Conservation (phyloP, 2,888 invertebrate species). For the Invenusta paracnida region DNA sequence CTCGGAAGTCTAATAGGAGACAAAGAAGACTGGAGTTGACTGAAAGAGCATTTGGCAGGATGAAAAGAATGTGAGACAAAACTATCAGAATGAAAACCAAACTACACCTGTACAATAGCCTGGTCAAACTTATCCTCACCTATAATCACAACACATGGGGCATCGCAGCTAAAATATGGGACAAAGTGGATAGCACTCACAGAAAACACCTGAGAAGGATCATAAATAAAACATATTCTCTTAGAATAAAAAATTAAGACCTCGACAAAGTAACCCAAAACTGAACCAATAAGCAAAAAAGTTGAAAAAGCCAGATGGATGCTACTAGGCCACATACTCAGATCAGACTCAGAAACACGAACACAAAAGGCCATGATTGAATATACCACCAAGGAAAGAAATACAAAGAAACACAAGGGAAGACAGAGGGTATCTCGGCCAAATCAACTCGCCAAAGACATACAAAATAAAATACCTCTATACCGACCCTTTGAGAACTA, state of each 20-base stretch:
- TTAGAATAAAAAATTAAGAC: not conserved
- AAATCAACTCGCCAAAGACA: not conserved
- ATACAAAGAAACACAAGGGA: conserved; percentile 6
- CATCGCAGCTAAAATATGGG: not conserved
- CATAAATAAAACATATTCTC: not conserved
- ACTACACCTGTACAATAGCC: not conserved
- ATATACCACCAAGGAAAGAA: not conserved
- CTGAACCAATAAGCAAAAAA: conserved; percentile 13
- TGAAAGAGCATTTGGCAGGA: not conserved
- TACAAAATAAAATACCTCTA: not conserved
- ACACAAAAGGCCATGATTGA: not conserved
- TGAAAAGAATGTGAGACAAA: not conserved
- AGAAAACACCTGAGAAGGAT: conserved; percentile 23
- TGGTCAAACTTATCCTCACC: not conserved
- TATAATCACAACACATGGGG: not conserved
- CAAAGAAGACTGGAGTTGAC: not conserved
- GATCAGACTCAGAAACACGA: not conserved
- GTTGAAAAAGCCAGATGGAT: not conserved
- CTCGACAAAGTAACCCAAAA: not conserved
- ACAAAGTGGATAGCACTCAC: not conserved
- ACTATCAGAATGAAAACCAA: not conserved
- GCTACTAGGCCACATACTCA: not conserved
- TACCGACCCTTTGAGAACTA: too few species aligned
- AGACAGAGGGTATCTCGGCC: not conserved
- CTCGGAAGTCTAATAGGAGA: not conserved